Percentiles rank a stretch among this genome's conserved stretches.
phyloP scores from a whole-genome alignment of 1,140 invertebrate species.

The Drosophila mojavensis region DNA sequence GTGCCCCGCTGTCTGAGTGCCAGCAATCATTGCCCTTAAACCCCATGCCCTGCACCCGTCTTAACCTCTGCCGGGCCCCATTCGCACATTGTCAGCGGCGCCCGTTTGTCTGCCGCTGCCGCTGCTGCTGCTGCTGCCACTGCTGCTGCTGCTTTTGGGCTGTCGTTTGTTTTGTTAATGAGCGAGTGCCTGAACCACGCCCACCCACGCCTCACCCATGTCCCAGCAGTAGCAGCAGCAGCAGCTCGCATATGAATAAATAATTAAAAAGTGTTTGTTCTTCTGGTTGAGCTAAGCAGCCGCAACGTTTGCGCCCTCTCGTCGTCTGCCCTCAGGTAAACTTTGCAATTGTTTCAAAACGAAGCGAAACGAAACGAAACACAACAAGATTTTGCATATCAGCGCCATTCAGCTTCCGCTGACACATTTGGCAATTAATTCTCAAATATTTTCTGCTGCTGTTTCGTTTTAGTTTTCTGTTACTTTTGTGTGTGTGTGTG shows the following conservation, averaged over 20 bases:
- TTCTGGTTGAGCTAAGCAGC: constrained; percentile 37
- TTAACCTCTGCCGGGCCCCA: not conserved
- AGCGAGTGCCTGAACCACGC: constrained; percentile 21
- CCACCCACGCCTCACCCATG: not conserved
- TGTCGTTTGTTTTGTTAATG: constrained; percentile 56
- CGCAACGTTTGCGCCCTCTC: not conserved
- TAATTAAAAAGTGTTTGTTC: constrained; percentile 53
- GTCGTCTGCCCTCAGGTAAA: not conserved
- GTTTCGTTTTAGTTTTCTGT: not conserved
- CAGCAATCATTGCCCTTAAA: constrained; percentile 9
- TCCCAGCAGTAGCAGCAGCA: too few relatives aligned
- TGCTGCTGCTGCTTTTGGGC: constrained; percentile 16
- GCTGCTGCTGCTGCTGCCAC: too few relatives aligned
- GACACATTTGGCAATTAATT: constrained; percentile 49
- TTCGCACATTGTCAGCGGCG: constrained; percentile 24
- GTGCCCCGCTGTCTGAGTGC: constrained; percentile 41
- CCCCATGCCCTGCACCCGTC: not conserved
- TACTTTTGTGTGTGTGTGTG: not conserved
- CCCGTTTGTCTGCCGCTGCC: constrained; percentile 31
- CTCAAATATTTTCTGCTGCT: constrained; percentile 23
- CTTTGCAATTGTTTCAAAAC: constrained; percentile 24
- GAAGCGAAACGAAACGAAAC: constrained; percentile 21
- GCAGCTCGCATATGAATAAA: constrained; percentile 37
- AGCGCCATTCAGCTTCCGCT: constrained; percentile 8
- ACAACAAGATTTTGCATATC: constrained; percentile 28